Conservation (phyloP, 2,113 vertebrate species). For the Mobula birostris region DNA sequence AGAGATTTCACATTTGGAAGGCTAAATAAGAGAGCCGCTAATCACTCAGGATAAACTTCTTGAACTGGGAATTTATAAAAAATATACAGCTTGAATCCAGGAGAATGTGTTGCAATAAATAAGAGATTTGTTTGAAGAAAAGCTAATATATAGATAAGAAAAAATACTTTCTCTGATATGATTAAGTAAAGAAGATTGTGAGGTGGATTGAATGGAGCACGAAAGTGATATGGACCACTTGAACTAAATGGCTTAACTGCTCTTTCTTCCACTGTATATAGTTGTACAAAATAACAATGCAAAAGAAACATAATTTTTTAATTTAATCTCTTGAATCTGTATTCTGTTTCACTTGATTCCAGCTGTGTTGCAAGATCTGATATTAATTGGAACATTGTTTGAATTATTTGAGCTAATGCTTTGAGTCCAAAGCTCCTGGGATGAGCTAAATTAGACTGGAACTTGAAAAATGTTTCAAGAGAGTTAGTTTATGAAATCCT, state of each 20-base stretch:
- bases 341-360: neutral
- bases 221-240: neutral
- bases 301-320: neutral
- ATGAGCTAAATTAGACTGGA: neutral
- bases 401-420: neutral
- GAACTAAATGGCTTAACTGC: neutral
- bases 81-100: too few relatives aligned
- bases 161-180: neutral
- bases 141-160: neutral
- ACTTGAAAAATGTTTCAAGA: neutral
- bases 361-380: neutral
- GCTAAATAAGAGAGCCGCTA: neutral
- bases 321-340: neutral
- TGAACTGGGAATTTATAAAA: too few relatives aligned
- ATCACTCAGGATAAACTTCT: too few relatives aligned
- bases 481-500: neutral
- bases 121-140: neutral
- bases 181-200: neutral
- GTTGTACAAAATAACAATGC: neutral
- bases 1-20: neutral
- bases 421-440: neutral
- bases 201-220: neutral
- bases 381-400: neutral
- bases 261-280: neutral
- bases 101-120: too few relatives aligned